phyloP scores from a whole-genome alignment of 2,888 invertebrate genomes.

The Epicampocera succincta region DNA sequence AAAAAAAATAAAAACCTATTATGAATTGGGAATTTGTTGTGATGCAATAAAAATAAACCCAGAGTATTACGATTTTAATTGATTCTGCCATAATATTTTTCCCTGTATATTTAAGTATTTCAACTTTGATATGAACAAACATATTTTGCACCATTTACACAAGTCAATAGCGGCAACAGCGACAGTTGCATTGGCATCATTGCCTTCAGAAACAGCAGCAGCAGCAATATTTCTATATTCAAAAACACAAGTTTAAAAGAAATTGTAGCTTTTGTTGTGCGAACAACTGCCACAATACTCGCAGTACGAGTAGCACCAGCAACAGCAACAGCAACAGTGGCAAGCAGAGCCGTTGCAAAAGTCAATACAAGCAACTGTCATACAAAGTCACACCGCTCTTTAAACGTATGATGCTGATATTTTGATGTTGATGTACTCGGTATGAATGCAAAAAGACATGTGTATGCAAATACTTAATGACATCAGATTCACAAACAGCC shows the following conservation, averaged over 20 bases:
- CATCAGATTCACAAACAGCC: conserved; percentile 60
- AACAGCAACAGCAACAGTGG: conserved; percentile 11
- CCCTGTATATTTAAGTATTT: too few relatives aligned
- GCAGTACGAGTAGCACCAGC: too few relatives aligned
- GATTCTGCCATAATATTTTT: too few relatives aligned
- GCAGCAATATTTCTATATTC: conserved; percentile 50
- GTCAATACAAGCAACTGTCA: conserved; percentile 65
- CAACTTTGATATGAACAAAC: too few relatives aligned
- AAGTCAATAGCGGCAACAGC: conserved; percentile 32
- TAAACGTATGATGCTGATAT: conserved; percentile 63
- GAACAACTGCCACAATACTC: conserved; percentile 45
- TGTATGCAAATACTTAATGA: conserved; percentile 62
- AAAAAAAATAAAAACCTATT: too few relatives aligned
- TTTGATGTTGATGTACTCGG: conserved; percentile 68
- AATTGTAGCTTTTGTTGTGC: conserved; percentile 36
- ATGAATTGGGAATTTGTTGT: too few relatives aligned
- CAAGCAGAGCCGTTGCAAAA: conserved; percentile 39
- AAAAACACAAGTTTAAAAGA: conserved; percentile 33
- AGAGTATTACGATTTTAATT: neutral
- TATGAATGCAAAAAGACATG: conserved; percentile 59
- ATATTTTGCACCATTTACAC: too few relatives aligned
- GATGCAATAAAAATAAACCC: too few relatives aligned
- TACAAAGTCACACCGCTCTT: conserved; percentile 68
- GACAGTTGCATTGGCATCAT: conserved; percentile 36
- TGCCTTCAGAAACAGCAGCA: conserved; percentile 47